These are phyloP conservation scores for Drosophila lowei DNA, from an alignment of 1,140 invertebrate genomes.

Conservation along the genomic window DNA sequence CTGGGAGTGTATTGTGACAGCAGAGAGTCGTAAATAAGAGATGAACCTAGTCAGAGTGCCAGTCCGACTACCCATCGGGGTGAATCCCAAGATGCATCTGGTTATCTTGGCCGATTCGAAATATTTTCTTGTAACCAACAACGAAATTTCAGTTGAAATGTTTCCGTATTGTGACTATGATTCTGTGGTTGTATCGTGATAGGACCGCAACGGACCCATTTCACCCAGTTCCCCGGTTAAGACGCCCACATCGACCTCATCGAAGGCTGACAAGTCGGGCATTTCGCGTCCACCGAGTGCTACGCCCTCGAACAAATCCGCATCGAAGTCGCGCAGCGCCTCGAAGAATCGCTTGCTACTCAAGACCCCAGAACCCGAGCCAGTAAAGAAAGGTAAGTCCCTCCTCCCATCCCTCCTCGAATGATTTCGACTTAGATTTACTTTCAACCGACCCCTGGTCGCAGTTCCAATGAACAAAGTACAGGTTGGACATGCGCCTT, in stretches of 20 bases:
- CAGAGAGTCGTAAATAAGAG: conserved; percentile 52
- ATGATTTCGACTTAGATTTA: background rate
- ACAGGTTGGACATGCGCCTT: conserved; percentile 94
- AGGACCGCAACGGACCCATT: conserved; percentile 82
- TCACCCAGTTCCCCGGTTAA: conserved; percentile 82
- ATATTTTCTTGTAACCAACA: conserved; percentile 65
- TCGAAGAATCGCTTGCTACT: conserved; percentile 80
- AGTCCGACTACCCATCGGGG: background rate
- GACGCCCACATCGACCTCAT: conserved; percentile 82
- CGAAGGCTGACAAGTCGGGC: conserved; percentile 75
- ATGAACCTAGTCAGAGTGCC: conserved; percentile 17
- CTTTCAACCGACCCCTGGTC: conserved; percentile 80
- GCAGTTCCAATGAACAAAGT: conserved; percentile 96
- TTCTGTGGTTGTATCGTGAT: background rate
- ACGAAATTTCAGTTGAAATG: background rate
- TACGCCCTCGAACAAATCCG: conserved; percentile 81
- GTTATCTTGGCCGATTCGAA: conserved; percentile 70
- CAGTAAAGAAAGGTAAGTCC: conserved; percentile 89
- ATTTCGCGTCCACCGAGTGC: conserved; percentile 78
- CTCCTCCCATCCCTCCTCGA: background rate
- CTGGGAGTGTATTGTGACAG: conserved; percentile 30
- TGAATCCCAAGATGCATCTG: conserved; percentile 65
- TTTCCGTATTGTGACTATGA: background rate
- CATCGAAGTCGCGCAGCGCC: conserved; percentile 77
- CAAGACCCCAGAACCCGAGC: conserved; percentile 82